phyloP scores from a whole-genome alignment of 2,797 vertebrate genomes.

The Onychomys torridus region DNA sequence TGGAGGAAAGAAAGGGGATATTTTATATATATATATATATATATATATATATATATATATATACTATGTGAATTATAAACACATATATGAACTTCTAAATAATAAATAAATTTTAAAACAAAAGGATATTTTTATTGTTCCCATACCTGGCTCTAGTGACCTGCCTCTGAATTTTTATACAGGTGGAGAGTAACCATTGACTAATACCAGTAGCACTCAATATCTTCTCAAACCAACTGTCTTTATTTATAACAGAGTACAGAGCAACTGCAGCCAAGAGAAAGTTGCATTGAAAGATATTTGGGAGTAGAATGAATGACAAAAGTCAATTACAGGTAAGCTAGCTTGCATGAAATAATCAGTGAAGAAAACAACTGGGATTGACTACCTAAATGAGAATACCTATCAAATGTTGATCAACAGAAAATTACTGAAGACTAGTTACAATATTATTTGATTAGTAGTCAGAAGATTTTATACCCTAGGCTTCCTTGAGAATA shows the following conservation, averaged over 20 bases:
- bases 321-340: not conserved
- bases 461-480: not conserved
- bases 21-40: not conserved
- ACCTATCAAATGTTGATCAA: not conserved
- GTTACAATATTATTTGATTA: not conserved
- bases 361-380: not conserved
- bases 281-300: not conserved
- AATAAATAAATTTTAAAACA: not conserved
- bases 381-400: not conserved
- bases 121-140: not conserved
- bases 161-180: not conserved
- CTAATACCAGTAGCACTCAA: not conserved
- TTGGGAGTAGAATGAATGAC: not conserved
- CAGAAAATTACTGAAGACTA: not conserved
- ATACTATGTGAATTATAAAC: not conserved
- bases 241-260: not conserved
- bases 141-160: not conserved
- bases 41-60: not conserved
- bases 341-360: not conserved
- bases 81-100: not conserved
- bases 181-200: not conserved
- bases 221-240: not conserved
- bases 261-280: not conserved
- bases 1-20: not conserved
- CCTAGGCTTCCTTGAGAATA: not conserved